Percentiles rank a stretch among this genome's conserved stretches.
Conservation (phyloP, 2,113 vertebrate genomes). For the Rhagologus leucostigma region DNA sequence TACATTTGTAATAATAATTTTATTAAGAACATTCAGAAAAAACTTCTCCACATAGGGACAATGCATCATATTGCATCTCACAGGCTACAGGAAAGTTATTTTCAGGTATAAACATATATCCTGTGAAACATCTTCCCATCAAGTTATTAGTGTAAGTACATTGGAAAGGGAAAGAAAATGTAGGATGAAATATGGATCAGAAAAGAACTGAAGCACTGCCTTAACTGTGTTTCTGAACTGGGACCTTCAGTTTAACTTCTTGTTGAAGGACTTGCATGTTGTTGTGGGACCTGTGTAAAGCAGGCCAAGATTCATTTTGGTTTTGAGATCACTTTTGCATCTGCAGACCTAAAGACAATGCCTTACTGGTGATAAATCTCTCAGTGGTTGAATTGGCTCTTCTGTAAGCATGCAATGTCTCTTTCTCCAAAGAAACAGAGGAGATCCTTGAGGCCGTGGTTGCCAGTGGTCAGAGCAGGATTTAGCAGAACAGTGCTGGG, state of each 20-base stretch:
- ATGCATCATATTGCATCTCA: neutral
- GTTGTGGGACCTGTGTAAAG: neutral
- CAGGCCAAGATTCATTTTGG: neutral
- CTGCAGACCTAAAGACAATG: neutral
- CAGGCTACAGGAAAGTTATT: neutral
- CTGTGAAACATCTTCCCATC: neutral
- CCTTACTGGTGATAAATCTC: neutral
- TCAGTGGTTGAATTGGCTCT: neutral
- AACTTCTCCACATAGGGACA: neutral
- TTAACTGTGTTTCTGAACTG: neutral
- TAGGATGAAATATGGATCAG: neutral
- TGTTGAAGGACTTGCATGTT: neutral
- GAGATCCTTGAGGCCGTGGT: neutral
- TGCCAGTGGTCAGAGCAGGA: neutral
- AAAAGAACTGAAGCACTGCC: neutral
- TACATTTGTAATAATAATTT: neutral
- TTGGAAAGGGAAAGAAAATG: neutral
- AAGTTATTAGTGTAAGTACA: neutral
- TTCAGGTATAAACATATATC: neutral
- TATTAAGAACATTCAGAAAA: neutral
- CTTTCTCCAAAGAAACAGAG: neutral
- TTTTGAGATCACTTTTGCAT: neutral
- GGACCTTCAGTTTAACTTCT: neutral
- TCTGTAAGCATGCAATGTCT: rapidly evolving
- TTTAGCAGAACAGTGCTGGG: neutral